A percentile compares a stretch with the other conserved stretches of the same genome.
Evolutionary conservation across 2,888 invertebrate species (phyloP).

Genomic region (Deilephila porcellus): DNA sequence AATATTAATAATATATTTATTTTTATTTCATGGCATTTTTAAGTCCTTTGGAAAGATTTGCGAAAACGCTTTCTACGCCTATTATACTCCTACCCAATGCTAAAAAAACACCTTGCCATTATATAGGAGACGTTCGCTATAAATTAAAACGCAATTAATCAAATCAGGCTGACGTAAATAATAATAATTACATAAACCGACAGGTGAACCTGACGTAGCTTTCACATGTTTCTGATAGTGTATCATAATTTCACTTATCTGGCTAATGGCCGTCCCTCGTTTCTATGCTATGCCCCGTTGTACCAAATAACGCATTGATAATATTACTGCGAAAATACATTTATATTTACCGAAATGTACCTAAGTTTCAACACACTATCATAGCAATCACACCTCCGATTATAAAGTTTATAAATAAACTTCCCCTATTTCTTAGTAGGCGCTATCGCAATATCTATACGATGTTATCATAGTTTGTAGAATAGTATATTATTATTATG

Average conservation of each 20-base stretch:
- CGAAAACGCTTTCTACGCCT: too few species aligned
- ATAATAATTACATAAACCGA: not conserved
- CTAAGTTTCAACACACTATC: not conserved
- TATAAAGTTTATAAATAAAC: not conserved
- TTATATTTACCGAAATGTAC: not conserved
- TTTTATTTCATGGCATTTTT: too few species aligned
- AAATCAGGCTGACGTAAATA: not conserved
- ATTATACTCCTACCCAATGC: too few species aligned
- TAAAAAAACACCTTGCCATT: too few species aligned
- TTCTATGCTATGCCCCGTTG: not conserved
- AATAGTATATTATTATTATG: not conserved
- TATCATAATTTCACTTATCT: conserved; percentile 19
- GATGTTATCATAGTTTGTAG: not conserved
- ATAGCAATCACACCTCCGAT: not conserved
- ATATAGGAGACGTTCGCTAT: too few species aligned
- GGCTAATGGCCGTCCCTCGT: not conserved
- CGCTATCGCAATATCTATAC: not conserved
- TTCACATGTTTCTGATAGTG: conserved; percentile 8
- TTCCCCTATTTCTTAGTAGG: not conserved
- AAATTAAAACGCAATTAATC: not conserved
- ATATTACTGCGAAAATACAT: not conserved
- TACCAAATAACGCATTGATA: not conserved
- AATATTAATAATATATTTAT: too few species aligned
- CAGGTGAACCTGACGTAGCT: not conserved
- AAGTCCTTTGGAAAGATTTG: too few species aligned